Evolutionary conservation across 2,797 vertebrate genomes (phyloP).

Genomic region (Todus mexicanus): DNA sequence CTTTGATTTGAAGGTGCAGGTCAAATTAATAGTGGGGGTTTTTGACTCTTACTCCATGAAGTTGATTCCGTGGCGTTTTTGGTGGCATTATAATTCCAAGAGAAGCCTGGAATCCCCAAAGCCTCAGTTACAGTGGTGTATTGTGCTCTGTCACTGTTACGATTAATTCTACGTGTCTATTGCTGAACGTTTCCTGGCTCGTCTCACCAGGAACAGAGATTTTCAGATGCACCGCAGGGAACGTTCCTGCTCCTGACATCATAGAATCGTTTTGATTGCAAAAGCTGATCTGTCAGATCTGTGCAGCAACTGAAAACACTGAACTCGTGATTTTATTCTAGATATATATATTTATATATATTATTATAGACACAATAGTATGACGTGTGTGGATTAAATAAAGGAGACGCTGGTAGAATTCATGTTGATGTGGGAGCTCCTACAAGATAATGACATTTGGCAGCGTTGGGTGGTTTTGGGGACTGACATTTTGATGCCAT

Average conservation of each 20-base stretch:
- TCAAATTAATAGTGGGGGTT: background rate
- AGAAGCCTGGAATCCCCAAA: background rate
- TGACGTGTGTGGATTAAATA: background rate
- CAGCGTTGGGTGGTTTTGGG: background rate
- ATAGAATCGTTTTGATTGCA: background rate
- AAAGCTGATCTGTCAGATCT: background rate
- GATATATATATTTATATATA: background rate
- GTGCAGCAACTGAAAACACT: background rate
- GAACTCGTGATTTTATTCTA: background rate
- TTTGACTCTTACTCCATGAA: background rate
- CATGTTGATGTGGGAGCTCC: background rate
- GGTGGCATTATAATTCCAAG: background rate
- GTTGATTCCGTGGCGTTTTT: background rate
- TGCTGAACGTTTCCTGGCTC: background rate
- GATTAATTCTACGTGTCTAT: background rate
- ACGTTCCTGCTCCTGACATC: background rate
- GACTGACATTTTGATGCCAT: background rate
- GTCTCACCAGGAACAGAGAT: background rate
- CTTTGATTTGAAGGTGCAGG: background rate
- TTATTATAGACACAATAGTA: background rate
- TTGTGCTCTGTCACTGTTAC: background rate
- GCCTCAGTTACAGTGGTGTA: background rate
- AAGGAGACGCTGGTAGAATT: background rate
- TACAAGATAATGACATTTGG: too few relatives aligned
- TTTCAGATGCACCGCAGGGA: background rate